Evolutionary conservation across 2,113 vertebrate genomes (phyloP).

Genomic region (Notechis scutatus): DNA sequence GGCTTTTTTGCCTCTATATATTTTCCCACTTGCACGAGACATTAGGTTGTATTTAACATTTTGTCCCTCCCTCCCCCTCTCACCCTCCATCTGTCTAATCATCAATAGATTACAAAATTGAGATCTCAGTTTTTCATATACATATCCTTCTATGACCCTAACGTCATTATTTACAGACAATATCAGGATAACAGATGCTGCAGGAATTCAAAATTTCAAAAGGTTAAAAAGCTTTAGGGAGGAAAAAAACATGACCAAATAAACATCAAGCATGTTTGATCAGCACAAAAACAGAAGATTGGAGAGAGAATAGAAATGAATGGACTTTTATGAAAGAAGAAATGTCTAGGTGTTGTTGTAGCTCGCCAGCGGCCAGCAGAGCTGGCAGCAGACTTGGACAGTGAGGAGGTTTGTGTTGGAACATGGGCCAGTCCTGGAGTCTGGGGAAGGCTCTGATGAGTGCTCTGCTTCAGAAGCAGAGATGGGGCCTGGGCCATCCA

Average conservation of each 20-base stretch:
- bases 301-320: not conserved
- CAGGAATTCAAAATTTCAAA: not conserved
- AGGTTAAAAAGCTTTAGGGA: not conserved
- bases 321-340: not conserved
- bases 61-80: not conserved
- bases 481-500: no score
- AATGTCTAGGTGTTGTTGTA: not conserved
- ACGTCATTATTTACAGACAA: not conserved
- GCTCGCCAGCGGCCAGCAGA: no score
- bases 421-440: no score
- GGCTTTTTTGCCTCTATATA: not conserved
- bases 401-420: no score
- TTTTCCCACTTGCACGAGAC: not conserved
- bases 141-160: not conserved
- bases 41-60: not conserved
- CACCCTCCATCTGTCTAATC: not conserved
- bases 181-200: not conserved
- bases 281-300: not conserved
- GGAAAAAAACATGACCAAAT: not conserved
- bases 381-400: no score
- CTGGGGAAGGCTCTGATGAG: no score
- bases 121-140: not conserved
- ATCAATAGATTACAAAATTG: not conserved
- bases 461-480: no score
- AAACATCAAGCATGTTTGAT: not conserved